These are phyloP conservation scores for Caenorhabditis briggsae DNA, from an alignment of 1,140 invertebrate genomes.

Conservation along the genomic window DNA sequence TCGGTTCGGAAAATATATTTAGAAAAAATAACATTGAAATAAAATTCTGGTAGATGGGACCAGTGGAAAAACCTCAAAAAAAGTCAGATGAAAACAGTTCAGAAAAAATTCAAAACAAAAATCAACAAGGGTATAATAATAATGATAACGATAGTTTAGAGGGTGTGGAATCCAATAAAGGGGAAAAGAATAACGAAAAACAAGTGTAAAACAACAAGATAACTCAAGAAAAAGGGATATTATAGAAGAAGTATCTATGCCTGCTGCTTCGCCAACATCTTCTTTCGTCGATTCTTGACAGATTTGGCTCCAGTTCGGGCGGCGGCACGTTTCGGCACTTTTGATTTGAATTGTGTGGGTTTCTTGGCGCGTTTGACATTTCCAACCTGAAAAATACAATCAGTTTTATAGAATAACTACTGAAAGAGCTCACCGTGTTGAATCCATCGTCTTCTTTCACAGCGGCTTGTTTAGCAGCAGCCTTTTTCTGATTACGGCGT, in stretches of 20 bases:
- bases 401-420: neutral
- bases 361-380: constrained; percentile 52
- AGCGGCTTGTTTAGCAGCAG: constrained; percentile 34
- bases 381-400: constrained; percentile 33
- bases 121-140: neutral
- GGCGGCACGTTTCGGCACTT: constrained; percentile 54
- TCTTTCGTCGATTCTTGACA: constrained; percentile 61
- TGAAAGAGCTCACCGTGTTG: constrained; percentile 38
- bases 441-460: constrained; percentile 58
- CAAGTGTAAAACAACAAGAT: constrained; percentile 8
- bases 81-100: neutral
- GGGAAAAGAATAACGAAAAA: neutral
- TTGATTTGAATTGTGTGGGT: constrained; percentile 55
- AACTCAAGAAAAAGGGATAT: neutral
- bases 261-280: constrained; percentile 60
- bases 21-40: too few species aligned
- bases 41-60: neutral
- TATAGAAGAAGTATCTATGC: neutral
- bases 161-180: neutral
- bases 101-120: neutral
- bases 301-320: constrained; percentile 56
- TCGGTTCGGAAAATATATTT: too few species aligned
- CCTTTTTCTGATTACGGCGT: constrained; percentile 54
- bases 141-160: neutral
- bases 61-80: constrained; percentile 35